These are phyloP conservation scores for Oasisia sp. DNA, from an alignment of 2,888 invertebrate genomes.

Conservation along the genomic window DNA sequence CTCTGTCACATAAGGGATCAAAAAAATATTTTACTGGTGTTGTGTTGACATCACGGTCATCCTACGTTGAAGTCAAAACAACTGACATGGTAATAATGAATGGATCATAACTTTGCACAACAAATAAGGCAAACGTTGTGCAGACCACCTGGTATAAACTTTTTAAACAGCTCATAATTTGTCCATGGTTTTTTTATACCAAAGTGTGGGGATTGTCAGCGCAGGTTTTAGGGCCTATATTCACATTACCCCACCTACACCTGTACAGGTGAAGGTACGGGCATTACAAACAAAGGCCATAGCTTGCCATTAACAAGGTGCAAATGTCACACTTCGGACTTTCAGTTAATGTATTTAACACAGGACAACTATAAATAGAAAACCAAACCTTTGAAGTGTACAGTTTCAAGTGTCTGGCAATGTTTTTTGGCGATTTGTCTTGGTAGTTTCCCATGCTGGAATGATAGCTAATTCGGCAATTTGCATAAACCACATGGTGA, in stretches of 20 bases:
- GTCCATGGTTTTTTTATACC: neutral
- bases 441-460: neutral
- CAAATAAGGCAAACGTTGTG: neutral
- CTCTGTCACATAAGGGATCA: too few species aligned
- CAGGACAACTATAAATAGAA: constrained; percentile 10
- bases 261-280: neutral
- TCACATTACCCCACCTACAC: neutral
- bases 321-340: neutral
- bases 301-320: neutral
- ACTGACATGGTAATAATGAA: neutral
- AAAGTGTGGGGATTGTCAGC: neutral
- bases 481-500: constrained; percentile 1
- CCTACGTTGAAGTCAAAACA: neutral
- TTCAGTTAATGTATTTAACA: neutral
- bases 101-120: neutral
- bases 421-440: neutral
- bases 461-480: neutral
- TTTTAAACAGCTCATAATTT: neutral
- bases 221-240: neutral
- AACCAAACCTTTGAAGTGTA: neutral
- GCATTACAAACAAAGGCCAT: neutral
- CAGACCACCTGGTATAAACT: neutral
- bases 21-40: neutral
- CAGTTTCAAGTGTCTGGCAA: neutral
- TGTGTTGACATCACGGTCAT: neutral